Conservation (phyloP, 2,888 invertebrate genomes). For the Xanthostigma xanthostigma region DNA sequence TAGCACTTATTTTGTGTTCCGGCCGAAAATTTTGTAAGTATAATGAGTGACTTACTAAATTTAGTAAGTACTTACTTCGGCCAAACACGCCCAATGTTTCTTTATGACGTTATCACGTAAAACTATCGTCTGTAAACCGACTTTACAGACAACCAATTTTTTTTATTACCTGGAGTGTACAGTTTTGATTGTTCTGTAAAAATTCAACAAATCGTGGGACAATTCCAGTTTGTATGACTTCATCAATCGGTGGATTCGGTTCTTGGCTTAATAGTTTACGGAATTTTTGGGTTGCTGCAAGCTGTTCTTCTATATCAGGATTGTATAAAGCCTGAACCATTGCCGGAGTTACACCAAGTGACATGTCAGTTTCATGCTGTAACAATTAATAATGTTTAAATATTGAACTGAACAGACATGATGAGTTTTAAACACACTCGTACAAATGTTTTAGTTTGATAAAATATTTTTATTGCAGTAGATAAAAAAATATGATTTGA, state of each 20-base stretch:
- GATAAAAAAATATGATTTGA: neutral
- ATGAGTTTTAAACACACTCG: too few species aligned
- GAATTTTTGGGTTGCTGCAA: constrained; percentile 82
- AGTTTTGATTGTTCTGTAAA: constrained; percentile 64
- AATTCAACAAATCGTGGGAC: constrained; percentile 90
- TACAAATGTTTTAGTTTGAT: too few species aligned
- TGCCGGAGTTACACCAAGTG: constrained; percentile 49
- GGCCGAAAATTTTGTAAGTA: too few species aligned
- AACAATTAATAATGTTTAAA: neutral
- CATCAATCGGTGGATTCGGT: constrained; percentile 94
- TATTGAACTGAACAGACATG: too few species aligned
- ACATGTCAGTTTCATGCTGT: constrained; percentile 22
- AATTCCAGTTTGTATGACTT: constrained; percentile 87
- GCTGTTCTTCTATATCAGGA: constrained; percentile 58
- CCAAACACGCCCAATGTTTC: too few species aligned
- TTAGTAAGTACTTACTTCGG: too few species aligned
- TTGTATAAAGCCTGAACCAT: constrained; percentile 79
- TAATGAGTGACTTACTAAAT: too few species aligned
- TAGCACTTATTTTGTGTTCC: too few species aligned
- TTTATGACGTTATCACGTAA: too few species aligned
- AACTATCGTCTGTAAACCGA: too few species aligned
- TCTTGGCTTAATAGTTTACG: constrained; percentile 85
- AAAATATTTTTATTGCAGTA: too few species aligned
- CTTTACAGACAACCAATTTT: too few species aligned
- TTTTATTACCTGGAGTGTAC: constrained; percentile 61